Conservation (phyloP, 1,140 invertebrate genomes). For the Formica selysi region DNA sequence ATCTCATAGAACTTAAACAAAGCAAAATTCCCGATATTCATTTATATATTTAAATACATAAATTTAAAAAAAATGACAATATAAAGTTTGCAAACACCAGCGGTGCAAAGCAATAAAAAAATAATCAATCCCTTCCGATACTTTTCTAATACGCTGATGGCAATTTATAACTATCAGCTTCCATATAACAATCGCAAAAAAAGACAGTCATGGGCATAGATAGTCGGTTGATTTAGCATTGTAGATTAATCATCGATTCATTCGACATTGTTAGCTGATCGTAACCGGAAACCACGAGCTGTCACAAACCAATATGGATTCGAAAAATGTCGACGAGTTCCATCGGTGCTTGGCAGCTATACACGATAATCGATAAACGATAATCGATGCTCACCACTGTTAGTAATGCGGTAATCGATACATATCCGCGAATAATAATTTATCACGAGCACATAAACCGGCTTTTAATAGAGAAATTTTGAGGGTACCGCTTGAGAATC, state of each 20-base stretch:
- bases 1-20: neutral
- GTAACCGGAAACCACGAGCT: conserved; percentile 51
- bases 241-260: conserved; percentile 50
- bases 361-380: conserved; percentile 59
- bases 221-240: conserved; percentile 52
- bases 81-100: conserved; percentile 12
- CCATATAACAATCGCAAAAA: conserved; percentile 29
- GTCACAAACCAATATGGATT: conserved; percentile 47
- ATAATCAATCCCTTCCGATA: conserved; percentile 33
- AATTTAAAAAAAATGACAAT: neutral
- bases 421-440: conserved; percentile 48
- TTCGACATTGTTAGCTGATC: conserved; percentile 49
- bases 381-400: conserved; percentile 44
- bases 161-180: conserved; percentile 55
- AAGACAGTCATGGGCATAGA: conserved; percentile 26
- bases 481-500: conserved; percentile 19
- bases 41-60: neutral
- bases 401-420: conserved; percentile 48
- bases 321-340: conserved; percentile 47
- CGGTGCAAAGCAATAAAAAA: conserved; percentile 18
- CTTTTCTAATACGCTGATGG: conserved; percentile 34
- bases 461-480: conserved; percentile 61
- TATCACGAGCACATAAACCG: conserved; percentile 34
- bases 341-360: conserved; percentile 30
- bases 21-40: neutral